Base-by-base conservation (phyloP, 2,797 vertebrate genomes). In the Petrocephalus sullivani region DNA sequence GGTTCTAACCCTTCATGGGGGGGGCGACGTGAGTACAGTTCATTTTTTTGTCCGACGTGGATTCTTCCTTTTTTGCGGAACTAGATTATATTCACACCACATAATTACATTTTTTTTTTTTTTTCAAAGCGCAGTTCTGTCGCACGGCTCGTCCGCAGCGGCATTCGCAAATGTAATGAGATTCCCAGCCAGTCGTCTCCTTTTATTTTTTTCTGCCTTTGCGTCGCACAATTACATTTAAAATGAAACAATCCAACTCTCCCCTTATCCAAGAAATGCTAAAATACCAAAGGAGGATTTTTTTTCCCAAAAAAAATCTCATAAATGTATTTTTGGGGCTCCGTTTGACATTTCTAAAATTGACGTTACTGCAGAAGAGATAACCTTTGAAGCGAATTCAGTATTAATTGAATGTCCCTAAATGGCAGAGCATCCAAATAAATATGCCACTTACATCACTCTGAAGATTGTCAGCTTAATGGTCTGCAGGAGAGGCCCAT, bases 21-120 rank as follows among this genome's bases (percentile, higher is more conserved):
- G n/a, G 71, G 14, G 14, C 71, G 10, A 53, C 49, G 46, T n/a
- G 54, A 81, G 60, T 71, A 92, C 91, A 88, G 92, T 91, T 95
- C 94, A 95, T 95, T 94, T 94, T 28, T 28, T 28, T 28, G 28
- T 88, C 89, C 91, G 58, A 90, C 61, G 91, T 90, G 92, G 90
- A 90, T 78, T 49, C 71, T 90, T 87, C 91, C 75, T 91, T 92
- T 94, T 94, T 92, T 91, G 49, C 92, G 90, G 87, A 21, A 87
- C 85, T 61, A 89, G 91, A 92, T 91, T 89, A 90, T 90, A 91
- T 90, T 91, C 90, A 89, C 90, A 88, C 89, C 90, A 91, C 88
- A 91, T 92, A 81, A 54, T 90, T 89, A 91, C 90, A 89, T 89
- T 82, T 89, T 82, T 61, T 46, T 46, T 78, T 78, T 46, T 85